Evolutionary conservation across 2,797 vertebrate genomes (phyloP), one percentile per base, ranked within the genome.

Genomic region (Chelon auratus): DNA sequence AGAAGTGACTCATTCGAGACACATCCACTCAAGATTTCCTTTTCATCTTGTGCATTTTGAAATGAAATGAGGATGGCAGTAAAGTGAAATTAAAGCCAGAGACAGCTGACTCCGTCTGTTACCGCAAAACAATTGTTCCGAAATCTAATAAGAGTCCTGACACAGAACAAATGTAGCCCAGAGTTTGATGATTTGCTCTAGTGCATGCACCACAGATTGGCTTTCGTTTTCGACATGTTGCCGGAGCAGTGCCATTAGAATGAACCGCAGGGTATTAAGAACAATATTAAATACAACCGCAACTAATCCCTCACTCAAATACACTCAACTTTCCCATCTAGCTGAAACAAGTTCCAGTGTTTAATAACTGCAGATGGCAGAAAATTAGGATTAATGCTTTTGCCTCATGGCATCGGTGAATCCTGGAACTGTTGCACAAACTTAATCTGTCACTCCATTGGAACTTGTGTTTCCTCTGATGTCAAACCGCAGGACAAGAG

Each of bases 1-100:
- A 90, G 76, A 68, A 52, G 78, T 93, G 92, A 92, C 80, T 95
- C 94, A 93, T 82, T 76, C 74, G 24, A 61, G 74, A 86, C 86
- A 57, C 81, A 78, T 87, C 80, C 54, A 60, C 84, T 84, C 68
- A 63, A 56, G 80, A 88, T 85, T 89, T 92, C 78, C 88, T 92
- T 92, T 85, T 77, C 76, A 80, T 82, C 69, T 72, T 10, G 39
- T 59, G 77, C 77, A 77, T 87, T 90, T 84, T 61, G 66, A 80
- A 72, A 62, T 18, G 78, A 74, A 59, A 72, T 67, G 68, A 45
- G n/a, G 37, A 57, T 9, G 50, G 69, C 22, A 56, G 57, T 22
- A 59, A 66, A 60, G 64, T 51, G 53, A 33, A 72, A 75, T 69
- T 59, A 73, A 70, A 69, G 40, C 1, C 1, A 5, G 61, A 66